Percentiles rank a stretch among this genome's conserved stretches.
Evolutionary conservation across 2,888 invertebrate species (phyloP).

Genomic region (Rhabditophanes sp.): DNA sequence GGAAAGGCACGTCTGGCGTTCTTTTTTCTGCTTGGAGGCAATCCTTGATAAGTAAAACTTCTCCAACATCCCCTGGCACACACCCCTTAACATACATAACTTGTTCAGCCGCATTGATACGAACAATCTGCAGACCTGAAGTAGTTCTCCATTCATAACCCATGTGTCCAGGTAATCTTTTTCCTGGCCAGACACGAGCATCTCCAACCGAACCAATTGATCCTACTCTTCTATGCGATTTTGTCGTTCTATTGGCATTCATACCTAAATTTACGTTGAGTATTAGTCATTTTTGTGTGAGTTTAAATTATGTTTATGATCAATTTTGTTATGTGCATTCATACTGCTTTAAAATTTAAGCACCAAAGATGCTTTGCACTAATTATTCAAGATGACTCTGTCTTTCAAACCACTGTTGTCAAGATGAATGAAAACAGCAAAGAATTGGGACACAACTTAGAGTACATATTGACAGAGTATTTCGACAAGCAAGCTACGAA

Average conservation of each 20-base stretch:
- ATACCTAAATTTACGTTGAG: not conserved
- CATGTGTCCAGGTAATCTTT: conserved; percentile 41
- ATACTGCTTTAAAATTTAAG: no score
- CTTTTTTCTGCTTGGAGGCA: conserved; percentile 24
- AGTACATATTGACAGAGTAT: no score
- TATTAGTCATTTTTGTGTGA: no score
- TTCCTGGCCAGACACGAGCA: conserved; percentile 40
- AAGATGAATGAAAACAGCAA: no score
- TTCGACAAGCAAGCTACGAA: no score
- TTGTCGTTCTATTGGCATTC: conserved; percentile 24
- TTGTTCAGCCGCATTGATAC: conserved; percentile 36
- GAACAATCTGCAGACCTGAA: conserved; percentile 30
- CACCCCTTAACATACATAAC: conserved; percentile 39
- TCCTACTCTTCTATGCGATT: conserved; percentile 40
- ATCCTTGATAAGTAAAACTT: conserved; percentile 30
- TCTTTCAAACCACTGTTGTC: no score
- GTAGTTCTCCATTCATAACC: conserved; percentile 39
- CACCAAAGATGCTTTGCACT: no score
- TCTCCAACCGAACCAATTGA: conserved; percentile 36
- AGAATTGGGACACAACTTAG: no score
- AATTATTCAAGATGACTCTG: no score
- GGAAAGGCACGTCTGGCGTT: conserved; percentile 19
- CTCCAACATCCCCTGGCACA: conserved; percentile 37
- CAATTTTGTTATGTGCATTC: no score
- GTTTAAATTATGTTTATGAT: no score